Evolutionary conservation across 2,888 invertebrate species (phyloP), one percentile per base, ranked within the genome.

Genomic region (Saturnia pavonia): DNA sequence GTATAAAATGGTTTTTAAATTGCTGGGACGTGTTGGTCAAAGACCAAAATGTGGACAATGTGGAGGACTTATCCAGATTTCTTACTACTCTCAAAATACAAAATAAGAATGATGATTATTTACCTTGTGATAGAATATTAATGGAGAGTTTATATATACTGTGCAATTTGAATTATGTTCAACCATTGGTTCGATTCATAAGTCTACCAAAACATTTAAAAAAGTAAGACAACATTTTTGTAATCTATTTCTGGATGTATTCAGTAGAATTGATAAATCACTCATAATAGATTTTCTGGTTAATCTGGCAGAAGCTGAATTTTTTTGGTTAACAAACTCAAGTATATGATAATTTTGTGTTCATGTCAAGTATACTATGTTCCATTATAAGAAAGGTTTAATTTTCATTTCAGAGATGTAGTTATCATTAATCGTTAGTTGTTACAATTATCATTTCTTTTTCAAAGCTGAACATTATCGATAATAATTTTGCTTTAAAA

Each of bases 91-190:
- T 87, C 2, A 75, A 83, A 25, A 76, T 80, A 19, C 76, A 79
- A 12, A 73, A 75, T 9, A 76, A 72, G 0, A 70, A 72, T 3
- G 72, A 73, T 7, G 77, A 74, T 72, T n/a, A n/a, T n/a, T 78
- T 86, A n/a, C 75, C 57, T 0, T 85, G 82, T 74, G 90, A 93
- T 70, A 87, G 94, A 78, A 86, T 90, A 11, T 88, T 96, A 73
- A 95, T 97, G 84, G 97, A 97, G 84, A 94, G 95, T 66, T 79
- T 97, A 19, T 96, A 97, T 82, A 87, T 97, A 72, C 82, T 97
- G 73, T 93, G 95, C 77, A 96, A 96, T 86, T 90, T 97, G 68
- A 95, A 96, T 40, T 94, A 96, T 82, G 72, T 87, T 1, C 94
- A 94, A 69, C 95, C 95, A 4, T 79, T 96, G 63, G 84, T 82